Conservation (phyloP, 2,113 vertebrate species). For the Narcine bancroftii region DNA sequence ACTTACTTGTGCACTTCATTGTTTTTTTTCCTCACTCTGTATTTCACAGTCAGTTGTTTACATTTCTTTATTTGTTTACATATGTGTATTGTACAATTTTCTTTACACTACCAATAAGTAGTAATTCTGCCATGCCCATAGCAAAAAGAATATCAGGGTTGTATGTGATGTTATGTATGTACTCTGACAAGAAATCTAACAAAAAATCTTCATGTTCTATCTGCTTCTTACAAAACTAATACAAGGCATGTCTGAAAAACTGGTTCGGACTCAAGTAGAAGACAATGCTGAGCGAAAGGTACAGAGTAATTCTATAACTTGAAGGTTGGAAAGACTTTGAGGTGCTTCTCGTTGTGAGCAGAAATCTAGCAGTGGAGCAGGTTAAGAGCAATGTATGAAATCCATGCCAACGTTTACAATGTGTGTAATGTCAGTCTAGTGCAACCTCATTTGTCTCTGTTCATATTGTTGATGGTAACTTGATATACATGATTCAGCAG, state of each 20-base stretch:
- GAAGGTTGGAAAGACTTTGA: neutral
- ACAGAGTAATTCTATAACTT: neutral
- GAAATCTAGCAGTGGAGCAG: neutral
- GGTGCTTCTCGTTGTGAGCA: neutral
- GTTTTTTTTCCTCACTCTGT: too few species aligned
- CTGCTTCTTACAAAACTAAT: neutral
- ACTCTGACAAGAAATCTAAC: too few species aligned
- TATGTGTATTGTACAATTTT: too few species aligned
- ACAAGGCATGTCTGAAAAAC: neutral
- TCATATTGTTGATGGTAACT: slow-evolving; percentile 4
- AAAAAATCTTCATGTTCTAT: neutral
- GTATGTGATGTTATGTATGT: too few species aligned
- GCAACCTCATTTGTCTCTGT: slow-evolving; percentile 15
- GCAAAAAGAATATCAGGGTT: too few species aligned
- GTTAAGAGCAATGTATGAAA: neutral
- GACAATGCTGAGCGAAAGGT: neutral
- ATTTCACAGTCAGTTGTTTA: too few species aligned
- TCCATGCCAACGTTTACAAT: neutral
- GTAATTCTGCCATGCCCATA: too few species aligned
- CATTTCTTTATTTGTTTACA: too few species aligned
- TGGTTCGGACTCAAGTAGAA: neutral
- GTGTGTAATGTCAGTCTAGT: neutral
- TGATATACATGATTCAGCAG: slow-evolving; percentile 28
- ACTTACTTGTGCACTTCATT: too few species aligned
- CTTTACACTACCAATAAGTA: too few species aligned